Evolutionary conservation across 2,797 vertebrate genomes (phyloP).

Genomic region (Myotis daubentonii): DNA sequence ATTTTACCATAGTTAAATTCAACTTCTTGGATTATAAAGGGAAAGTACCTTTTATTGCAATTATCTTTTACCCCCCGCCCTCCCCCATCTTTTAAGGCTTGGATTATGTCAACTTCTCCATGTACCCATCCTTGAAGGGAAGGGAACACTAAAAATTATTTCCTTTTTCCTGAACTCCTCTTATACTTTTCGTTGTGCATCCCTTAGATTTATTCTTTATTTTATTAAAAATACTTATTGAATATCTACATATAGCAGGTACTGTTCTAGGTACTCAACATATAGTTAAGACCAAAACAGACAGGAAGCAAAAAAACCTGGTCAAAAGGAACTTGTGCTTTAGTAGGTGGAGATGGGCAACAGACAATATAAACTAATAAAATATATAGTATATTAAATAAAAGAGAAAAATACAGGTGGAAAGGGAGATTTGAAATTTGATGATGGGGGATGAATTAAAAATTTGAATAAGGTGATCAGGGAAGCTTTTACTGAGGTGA

Average conservation of each 20-base stretch:
- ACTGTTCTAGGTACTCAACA: not conserved
- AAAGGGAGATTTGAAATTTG: not conserved
- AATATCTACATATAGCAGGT: not conserved
- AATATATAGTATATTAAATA: not conserved
- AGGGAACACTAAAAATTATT: not conserved
- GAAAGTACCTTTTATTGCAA: not conserved
- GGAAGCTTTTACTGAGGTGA: not conserved
- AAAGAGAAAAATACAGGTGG: not conserved
- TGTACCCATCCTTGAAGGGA: not conserved
- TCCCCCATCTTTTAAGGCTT: not conserved
- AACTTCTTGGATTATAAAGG: not conserved
- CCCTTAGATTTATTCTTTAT: not conserved
- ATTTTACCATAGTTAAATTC: slow-evolving; percentile 13
- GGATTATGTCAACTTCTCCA: not conserved
- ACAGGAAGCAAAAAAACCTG: not conserved
- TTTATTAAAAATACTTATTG: not conserved
- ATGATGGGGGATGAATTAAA: not conserved
- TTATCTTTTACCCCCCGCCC: not conserved
- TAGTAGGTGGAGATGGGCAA: not conserved
- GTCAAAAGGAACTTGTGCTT: not conserved
- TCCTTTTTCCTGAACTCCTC: not conserved
- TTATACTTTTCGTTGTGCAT: not conserved
- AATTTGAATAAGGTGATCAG: not conserved
- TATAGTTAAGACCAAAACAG: not conserved
- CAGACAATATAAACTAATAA: not conserved